Conservation (phyloP, 2,797 vertebrate genomes). For the Sphenodon punctatus region DNA sequence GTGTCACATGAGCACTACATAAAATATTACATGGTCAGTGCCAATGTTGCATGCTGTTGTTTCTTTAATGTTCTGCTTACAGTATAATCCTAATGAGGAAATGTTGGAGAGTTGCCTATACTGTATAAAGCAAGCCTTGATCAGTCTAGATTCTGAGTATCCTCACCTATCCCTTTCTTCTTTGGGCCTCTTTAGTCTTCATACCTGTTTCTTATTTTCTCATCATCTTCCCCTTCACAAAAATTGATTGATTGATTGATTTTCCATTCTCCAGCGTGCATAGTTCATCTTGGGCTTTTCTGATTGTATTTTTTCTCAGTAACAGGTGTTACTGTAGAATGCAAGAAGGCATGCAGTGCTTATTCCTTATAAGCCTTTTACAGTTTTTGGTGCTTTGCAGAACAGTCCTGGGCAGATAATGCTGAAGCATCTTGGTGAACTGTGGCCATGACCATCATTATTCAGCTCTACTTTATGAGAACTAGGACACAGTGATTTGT, state of each 20-base stretch:
- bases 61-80: too few species aligned
- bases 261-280: not conserved
- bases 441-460: not conserved
- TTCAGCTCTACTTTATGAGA: not conserved
- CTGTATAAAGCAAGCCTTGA: slow-evolving; percentile 43
- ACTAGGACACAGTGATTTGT: rapidly evolving
- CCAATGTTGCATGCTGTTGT: too few species aligned
- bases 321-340: not conserved
- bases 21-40: too few species aligned
- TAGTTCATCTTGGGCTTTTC: not conserved
- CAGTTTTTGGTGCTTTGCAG: not conserved
- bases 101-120: too few species aligned
- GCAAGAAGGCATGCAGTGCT: not conserved
- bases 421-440: not conserved
- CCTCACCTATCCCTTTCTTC: slow-evolving; percentile 35
- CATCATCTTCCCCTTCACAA: not conserved
- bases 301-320: not conserved
- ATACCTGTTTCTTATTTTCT: slow-evolving; percentile 19
- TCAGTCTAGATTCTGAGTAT: not conserved
- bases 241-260: too few species aligned
- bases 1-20: too few species aligned
- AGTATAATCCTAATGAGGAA: too few species aligned
- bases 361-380: not conserved
- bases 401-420: not conserved
- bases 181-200: not conserved